Percentiles rank a stretch among this genome's conserved stretches.
Conservation (phyloP, 2,113 vertebrate species). For the Aleadryas rufinucha region DNA sequence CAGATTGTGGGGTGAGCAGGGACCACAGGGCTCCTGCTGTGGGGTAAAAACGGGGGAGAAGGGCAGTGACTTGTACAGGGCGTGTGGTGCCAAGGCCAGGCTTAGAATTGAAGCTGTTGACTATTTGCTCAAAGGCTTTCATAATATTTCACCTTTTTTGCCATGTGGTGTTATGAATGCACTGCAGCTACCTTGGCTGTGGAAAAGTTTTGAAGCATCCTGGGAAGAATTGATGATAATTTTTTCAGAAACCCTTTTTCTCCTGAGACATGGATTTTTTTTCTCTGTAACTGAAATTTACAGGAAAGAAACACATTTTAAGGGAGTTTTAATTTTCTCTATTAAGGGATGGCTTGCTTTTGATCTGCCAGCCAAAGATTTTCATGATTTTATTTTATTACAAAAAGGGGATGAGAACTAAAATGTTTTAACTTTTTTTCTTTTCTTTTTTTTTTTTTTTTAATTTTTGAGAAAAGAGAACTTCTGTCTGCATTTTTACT, state of each 20-base stretch:
- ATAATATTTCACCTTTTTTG: not conserved
- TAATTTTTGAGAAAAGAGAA: not conserved
- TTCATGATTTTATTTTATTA: not conserved
- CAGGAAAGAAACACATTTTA: not conserved
- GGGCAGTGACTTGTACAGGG: not conserved
- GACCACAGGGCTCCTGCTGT: not conserved
- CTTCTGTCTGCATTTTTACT: not conserved
- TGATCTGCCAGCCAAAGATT: not conserved
- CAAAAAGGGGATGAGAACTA: not conserved
- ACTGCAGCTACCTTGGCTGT: not conserved
- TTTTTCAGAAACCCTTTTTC: not conserved
- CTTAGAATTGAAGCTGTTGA: not conserved
- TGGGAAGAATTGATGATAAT: not conserved
- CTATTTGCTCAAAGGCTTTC: not conserved
- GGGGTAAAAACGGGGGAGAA: not conserved
- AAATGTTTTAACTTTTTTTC: not conserved
- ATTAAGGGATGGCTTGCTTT: not conserved
- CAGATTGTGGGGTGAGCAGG: accelerated
- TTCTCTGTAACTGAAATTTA: not conserved
- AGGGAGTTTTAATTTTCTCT: not conserved
- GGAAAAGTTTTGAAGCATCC: not conserved
- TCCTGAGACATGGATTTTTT: not conserved
- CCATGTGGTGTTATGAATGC: accelerated
- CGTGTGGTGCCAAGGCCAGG: not conserved
- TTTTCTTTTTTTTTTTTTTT: too few relatives aligned